A percentile compares a stretch with the other conserved stretches of the same genome.
Evolutionary conservation across 2,888 invertebrate genomes (phyloP).

Genomic region (Drosophila anomalipes): DNA sequence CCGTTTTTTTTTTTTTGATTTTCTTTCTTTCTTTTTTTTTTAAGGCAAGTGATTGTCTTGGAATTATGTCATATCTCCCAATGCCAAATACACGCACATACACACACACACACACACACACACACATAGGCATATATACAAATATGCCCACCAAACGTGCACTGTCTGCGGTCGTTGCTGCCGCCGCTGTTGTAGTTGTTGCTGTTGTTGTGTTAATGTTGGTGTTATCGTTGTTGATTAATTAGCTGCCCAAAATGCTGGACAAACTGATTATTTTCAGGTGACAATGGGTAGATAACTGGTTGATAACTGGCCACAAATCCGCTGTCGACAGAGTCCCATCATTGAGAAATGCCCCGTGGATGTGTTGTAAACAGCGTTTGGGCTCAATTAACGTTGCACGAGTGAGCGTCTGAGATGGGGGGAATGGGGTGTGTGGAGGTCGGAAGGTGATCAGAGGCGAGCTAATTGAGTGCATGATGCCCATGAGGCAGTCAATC

Average conservation of each 20-base stretch:
- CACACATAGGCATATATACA: background rate
- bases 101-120: conserved; percentile 9
- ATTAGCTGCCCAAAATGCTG: conserved; percentile 53
- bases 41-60: conserved; percentile 68
- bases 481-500: conserved; percentile 12
- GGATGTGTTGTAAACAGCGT: conserved; percentile 12
- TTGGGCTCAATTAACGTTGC: conserved; percentile 36
- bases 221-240: conserved; percentile 68
- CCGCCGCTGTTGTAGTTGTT: conserved; percentile 9
- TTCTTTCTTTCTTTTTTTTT: conserved; percentile 22
- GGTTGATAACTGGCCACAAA: conserved; percentile 1
- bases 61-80: conserved; percentile 80
- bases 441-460: conserved; percentile 18
- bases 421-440: background rate
- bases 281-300: conserved; percentile 48
- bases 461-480: conserved; percentile 51
- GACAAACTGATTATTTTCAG: conserved; percentile 48
- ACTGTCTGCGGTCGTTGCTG: conserved; percentile 31
- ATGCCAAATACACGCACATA: conserved; percentile 57
- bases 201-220: conserved; percentile 15
- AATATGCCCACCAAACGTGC: conserved; percentile 47
- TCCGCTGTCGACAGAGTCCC: background rate
- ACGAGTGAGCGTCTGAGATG: background rate
- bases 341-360: conserved; percentile 27
- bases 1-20: conserved; percentile 11